phyloP scores from a whole-genome alignment of 2,888 invertebrate species.

The Aporophyla lueneburgensis region DNA sequence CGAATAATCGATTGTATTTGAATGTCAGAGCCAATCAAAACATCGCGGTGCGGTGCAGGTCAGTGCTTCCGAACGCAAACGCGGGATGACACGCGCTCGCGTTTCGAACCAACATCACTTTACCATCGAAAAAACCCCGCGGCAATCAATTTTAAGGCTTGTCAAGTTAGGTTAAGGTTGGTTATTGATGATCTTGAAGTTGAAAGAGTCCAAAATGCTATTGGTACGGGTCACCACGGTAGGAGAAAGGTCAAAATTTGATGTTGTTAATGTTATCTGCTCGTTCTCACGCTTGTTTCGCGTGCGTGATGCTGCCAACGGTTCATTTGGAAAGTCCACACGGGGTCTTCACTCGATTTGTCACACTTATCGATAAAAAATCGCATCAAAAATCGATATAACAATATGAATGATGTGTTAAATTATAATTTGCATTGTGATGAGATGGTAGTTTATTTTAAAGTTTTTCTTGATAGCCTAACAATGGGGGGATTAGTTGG shows the following conservation, averaged over 20 bases:
- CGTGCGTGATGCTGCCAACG: constrained; percentile 78
- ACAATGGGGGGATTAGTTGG: constrained; percentile 42
- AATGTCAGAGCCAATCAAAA: constrained; percentile 90
- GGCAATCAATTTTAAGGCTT: constrained; percentile 47
- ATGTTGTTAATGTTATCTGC: constrained; percentile 82
- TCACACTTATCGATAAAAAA: constrained; percentile 78
- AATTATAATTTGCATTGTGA: constrained; percentile 69
- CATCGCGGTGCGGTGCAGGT: constrained; percentile 85
- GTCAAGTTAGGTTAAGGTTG: constrained; percentile 51
- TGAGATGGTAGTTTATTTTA: constrained; percentile 45
- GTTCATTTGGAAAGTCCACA: constrained; percentile 81
- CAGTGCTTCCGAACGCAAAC: constrained; percentile 88
- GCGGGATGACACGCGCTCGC: constrained; percentile 85
- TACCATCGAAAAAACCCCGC: constrained; percentile 49
- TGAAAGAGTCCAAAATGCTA: constrained; percentile 59
- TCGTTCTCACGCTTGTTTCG: constrained; percentile 87
- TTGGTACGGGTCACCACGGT: constrained; percentile 72
- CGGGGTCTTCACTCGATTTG: constrained; percentile 81
- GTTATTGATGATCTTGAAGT: constrained; percentile 47
- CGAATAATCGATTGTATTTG: constrained; percentile 88
- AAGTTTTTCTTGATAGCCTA: constrained; percentile 45
- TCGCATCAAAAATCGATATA: constrained; percentile 74
- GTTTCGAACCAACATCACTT: constrained; percentile 72
- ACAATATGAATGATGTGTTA: constrained; percentile 69
- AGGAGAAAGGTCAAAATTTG: constrained; percentile 83